Evolutionary conservation across 2,888 invertebrate genomes (phyloP), one percentile per base, ranked within the genome.

Genomic region (Anodontia alba): DNA sequence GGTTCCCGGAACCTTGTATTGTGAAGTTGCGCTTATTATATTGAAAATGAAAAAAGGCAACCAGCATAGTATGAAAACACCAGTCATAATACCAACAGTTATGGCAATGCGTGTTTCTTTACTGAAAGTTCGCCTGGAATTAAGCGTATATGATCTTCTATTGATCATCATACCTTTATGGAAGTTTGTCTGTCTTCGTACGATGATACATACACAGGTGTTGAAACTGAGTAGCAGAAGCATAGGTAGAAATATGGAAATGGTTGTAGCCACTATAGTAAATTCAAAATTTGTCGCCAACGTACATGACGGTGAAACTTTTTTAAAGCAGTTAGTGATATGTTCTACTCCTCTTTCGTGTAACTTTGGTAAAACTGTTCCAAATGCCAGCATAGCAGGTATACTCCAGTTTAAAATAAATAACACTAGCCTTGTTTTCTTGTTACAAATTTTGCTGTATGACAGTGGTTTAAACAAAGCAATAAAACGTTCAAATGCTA

Each of bases 401-500:
- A 74, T 15, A 3, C 15, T n/a, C 83, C 83, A 83, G 33, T 73
- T 62, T 12, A 54, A 12, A 1, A 71, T 23, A 31, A 31, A 83
- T 3, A 80, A 31, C 26, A 62, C 38, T 1, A 71, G 33, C 29
- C 72, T 69, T 0, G 46, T 31, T 54, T 67, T 80, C 26, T 26
- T 49, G 36, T 38, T 75, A 36, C 78, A 82, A 3, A 71, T 31
- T 57, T 43, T 77, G 7, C 43, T 20, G 57, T 83, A 80, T 20
- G 42, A 49, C 26, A 83, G 77, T 17, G 79, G 76, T 23, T 74
- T 49, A 31, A 76, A 76, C 31, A 83, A 49, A 17, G 79, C 79
- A 17, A 83, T 68, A 29, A 70, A 77, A 1, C 83, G 49, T 36
- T 83, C 83, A 29, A 71, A 77, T n/a, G 80, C 71, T 17, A 83